Base-by-base conservation (phyloP, 30 jellyfish, hydroid and myxozoan genomes). In the Pseudorhiza aurosa region DNA sequence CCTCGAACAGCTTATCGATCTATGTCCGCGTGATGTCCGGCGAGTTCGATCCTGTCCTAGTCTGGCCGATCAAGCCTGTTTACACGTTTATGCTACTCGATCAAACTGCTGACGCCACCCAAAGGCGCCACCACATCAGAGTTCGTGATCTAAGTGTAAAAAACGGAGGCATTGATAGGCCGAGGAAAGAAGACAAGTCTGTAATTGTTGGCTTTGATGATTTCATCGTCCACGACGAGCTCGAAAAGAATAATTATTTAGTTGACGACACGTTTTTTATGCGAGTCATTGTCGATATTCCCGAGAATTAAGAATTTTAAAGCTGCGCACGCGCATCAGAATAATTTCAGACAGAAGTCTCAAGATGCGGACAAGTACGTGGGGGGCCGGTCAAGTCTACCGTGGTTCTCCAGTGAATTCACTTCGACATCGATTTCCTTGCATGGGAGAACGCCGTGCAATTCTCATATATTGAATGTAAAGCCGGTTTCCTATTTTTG, bases 31-130 rank as follows among this genome's bases (percentile, higher is more conserved):
- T 93, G 14, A 77, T 86, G 85, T 88, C 81, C 50, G 96, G 99
- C 28, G 99, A 93, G 78, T 87, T 86, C 58, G 99, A 93, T 36
- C 96, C 99, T 26, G 88, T 93, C 15, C 93, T 93, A 11, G 85
- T 77, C 8, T 93, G 99, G 99, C 99, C 99, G 24, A 81, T 93
- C 36, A 81, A 77, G 49, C 99, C 99, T 40, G 76, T 95, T 64
- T 93, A 93, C 86, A 93, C 97, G 9, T 86, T 93, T 51, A 45
- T 79, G 81, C 90, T 93, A 19, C 70, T 85, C 35, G 95, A 87
- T 77, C 99, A 93, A 64, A 89, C 85, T 9, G 77, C 86, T 6
- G 97, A 93, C 51, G 78, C 94, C n/a, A 37, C 67, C 30, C 86
- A 56, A 37, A 83, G 99, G 6, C 88, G 75, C 32, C 96, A 93